Base-by-base conservation (phyloP, 2,797 vertebrate genomes). In the Sebastes oblongus region DNA sequence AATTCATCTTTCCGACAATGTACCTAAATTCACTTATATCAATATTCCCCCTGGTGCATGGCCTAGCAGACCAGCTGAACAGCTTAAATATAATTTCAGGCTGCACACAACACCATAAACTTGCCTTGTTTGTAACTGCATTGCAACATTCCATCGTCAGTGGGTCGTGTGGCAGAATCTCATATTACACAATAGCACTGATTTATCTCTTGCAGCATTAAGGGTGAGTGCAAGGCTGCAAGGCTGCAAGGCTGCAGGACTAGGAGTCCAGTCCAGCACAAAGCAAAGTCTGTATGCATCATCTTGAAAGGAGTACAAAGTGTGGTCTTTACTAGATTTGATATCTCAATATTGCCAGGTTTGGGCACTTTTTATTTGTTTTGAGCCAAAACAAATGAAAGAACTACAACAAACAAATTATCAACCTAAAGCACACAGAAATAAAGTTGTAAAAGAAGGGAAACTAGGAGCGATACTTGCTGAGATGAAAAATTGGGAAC, bases 11-110 rank as follows among this genome's bases (percentile, higher is more conserved):
- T 70, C 66, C 13, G 6, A 70, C 32, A 8, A 36, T 55, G 20
- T 61, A 59, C 39, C 52, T 72, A 8, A 62, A 65, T 85, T 56
- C 84, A 78, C 80, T 80, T 81, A 42, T 76, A 86, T 72, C 77
- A 81, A 68, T 78, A 86, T 59, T 34, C 27, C 58, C 58, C 16
- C 25, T 20, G 34, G 71, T 36, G 34, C 32, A 30, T n/a, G 54
- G 70, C 68, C 39, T 8, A 34, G 64, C 29, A 80, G 39, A 82
- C 66, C 76, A 62, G 62, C 67, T 70, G 34, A 83, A 75, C 24
- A 73, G 65, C 58, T 68, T 71, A 58, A 42, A 74, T 81, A 72
- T 79, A 22, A 72, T 78, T 80, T 27, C 78, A 65, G 73, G 25
- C 80, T 29, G 65, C 52, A 60, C 55, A 60, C 22, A 52, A 60